phyloP scores from a whole-genome alignment of 1,140 invertebrate genomes.

The Cydia fagiglandana region DNA sequence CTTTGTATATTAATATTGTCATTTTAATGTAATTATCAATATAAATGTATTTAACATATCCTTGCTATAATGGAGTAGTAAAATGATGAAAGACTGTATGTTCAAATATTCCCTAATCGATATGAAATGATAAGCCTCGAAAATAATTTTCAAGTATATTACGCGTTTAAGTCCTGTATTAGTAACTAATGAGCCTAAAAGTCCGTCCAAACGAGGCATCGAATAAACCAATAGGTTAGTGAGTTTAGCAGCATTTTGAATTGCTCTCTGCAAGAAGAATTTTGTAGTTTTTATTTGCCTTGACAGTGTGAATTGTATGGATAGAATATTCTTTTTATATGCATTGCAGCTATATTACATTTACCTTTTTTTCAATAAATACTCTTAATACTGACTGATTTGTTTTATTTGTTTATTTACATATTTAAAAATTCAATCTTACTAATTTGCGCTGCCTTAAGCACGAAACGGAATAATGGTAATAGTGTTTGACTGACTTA shows the following conservation, averaged over 20 bases:
- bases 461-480: too few relatives aligned
- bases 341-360: slow-evolving; percentile 35
- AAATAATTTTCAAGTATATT: neutral
- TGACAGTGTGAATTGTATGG: neutral
- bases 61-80: neutral
- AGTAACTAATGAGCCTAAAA: slow-evolving; percentile 34
- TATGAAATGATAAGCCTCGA: neutral
- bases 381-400: slow-evolving; percentile 6
- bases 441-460: too few relatives aligned
- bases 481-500: too few relatives aligned
- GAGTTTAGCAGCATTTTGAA: slow-evolving; percentile 35
- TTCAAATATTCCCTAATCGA: neutral
- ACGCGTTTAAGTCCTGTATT: neutral
- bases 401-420: too few relatives aligned
- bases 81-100: slow-evolving; percentile 35
- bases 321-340: neutral
- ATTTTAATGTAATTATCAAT: neutral
- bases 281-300: neutral
- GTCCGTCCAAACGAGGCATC: slow-evolving; percentile 44
- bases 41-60: neutral
- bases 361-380: slow-evolving; percentile 35
- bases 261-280: slow-evolving; percentile 45
- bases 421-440: too few relatives aligned
- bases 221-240: slow-evolving; percentile 32
- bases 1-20: neutral